phyloP scores from a whole-genome alignment of 2,113 vertebrate species.

The Melanostigma gelatinosum region DNA sequence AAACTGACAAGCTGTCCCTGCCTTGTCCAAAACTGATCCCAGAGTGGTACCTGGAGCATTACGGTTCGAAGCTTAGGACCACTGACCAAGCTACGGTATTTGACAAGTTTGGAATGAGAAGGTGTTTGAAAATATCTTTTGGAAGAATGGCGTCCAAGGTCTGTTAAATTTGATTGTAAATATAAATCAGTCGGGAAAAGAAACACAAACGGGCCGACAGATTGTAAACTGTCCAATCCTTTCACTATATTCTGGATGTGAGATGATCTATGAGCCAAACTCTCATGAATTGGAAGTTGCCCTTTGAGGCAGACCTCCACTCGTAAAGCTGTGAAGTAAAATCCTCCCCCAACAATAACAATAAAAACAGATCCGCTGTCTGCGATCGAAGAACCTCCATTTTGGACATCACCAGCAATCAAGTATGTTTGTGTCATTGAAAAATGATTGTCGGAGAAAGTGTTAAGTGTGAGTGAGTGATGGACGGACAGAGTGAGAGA shows the following conservation, averaged over 20 bases:
- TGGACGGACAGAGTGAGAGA: background rate
- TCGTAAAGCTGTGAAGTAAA: constrained; percentile 24
- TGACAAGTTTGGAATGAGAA: background rate
- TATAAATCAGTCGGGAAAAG: background rate
- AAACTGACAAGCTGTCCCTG: too few species aligned
- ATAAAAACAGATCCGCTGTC: background rate
- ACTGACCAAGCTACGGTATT: background rate
- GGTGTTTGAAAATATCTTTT: background rate
- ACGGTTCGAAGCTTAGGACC: background rate
- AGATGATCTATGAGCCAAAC: constrained; percentile 26
- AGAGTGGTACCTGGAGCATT: too few species aligned
- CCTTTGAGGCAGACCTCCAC: background rate
- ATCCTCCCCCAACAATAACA: constrained; percentile 17
- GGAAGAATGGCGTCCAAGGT: background rate
- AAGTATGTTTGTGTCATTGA: background rate
- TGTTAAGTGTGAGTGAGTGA: constrained; percentile 15
- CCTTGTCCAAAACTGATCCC: too few species aligned
- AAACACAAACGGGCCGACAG: background rate
- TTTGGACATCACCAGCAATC: constrained; percentile 1
- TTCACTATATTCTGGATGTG: background rate
- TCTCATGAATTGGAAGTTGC: constrained; percentile 1
- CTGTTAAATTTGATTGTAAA: too few species aligned
- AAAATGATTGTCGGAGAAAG: background rate
- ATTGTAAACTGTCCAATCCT: background rate
- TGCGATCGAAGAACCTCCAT: background rate